Evolutionary conservation across 2,888 invertebrate genomes (phyloP).

Genomic region (Euphydryas editha): DNA sequence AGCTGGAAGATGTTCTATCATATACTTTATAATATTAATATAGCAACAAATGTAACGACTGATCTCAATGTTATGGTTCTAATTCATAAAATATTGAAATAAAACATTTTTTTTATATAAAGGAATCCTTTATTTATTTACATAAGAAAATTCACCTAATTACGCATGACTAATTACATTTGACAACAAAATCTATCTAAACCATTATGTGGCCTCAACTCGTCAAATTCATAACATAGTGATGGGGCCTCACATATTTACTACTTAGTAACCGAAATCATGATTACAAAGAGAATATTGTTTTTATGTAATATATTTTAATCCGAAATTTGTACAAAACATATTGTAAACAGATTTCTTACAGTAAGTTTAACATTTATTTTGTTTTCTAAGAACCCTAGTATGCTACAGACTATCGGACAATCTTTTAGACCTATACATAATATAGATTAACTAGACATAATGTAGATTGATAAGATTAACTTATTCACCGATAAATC

Average conservation of each 20-base stretch:
- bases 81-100: constrained; percentile 43
- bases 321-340: constrained; percentile 11
- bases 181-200: constrained; percentile 78
- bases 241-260: constrained; percentile 13
- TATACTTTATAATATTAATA: constrained; percentile 31
- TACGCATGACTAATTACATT: constrained; percentile 77
- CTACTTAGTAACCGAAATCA: constrained; percentile 18
- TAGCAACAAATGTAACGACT: constrained; percentile 6
- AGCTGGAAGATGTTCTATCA: constrained; percentile 33
- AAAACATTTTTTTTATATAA: constrained; percentile 60
- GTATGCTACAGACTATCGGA: too few relatives aligned
- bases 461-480: too few relatives aligned
- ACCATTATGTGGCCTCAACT: constrained; percentile 54
- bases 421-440: too few relatives aligned
- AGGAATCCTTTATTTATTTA: constrained; percentile 81
- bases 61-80: constrained; percentile 17
- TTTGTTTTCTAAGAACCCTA: not conserved
- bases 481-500: too few relatives aligned
- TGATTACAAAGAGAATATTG: constrained; percentile 6
- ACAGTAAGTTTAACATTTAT: not conserved
- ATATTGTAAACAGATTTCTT: not conserved
- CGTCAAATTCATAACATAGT: constrained; percentile 36
- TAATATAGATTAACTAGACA: too few relatives aligned
- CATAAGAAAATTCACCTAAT: constrained; percentile 82
- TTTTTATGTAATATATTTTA: not conserved